Evolutionary conservation across 1,140 invertebrate species (phyloP).

Genomic region (Drosophila saltans): DNA sequence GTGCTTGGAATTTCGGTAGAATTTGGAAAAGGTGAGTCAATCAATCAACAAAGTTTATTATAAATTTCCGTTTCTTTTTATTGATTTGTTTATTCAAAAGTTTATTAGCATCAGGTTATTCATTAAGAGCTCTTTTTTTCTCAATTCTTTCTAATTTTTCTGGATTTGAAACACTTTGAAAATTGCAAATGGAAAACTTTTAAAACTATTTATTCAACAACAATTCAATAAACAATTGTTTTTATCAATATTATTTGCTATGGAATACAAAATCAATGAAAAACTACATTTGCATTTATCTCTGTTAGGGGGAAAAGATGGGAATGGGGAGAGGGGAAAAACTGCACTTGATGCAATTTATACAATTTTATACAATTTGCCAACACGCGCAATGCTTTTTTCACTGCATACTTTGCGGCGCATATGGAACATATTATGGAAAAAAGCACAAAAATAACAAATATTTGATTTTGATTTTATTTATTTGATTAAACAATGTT

Average conservation of each 20-base stretch:
- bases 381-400: slow-evolving; percentile 1
- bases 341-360: slow-evolving; percentile 33
- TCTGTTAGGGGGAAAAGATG: background rate
- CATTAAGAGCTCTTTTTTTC: too few relatives aligned
- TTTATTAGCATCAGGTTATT: background rate
- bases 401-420: slow-evolving; percentile 16
- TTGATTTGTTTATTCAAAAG: background rate
- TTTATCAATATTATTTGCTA: slow-evolving; percentile 1
- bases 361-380: slow-evolving; percentile 21
- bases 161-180: background rate
- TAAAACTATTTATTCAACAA: slow-evolving; percentile 1
- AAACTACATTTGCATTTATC: slow-evolving; percentile 11
- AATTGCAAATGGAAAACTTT: slow-evolving; percentile 3
- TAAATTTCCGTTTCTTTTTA: background rate
- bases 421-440: background rate
- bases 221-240: background rate
- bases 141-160: too few relatives aligned
- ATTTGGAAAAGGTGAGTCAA: slow-evolving; percentile 2
- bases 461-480: slow-evolving; percentile 25
- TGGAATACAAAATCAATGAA: slow-evolving; percentile 6
- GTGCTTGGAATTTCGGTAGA: background rate
- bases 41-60: slow-evolving; percentile 6
- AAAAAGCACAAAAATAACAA: slow-evolving; percentile 1
- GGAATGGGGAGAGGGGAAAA: background rate
- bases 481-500: slow-evolving; percentile 24